Base-by-base conservation (phyloP, 2,797 vertebrate genomes). In the Australoheros facetus region DNA sequence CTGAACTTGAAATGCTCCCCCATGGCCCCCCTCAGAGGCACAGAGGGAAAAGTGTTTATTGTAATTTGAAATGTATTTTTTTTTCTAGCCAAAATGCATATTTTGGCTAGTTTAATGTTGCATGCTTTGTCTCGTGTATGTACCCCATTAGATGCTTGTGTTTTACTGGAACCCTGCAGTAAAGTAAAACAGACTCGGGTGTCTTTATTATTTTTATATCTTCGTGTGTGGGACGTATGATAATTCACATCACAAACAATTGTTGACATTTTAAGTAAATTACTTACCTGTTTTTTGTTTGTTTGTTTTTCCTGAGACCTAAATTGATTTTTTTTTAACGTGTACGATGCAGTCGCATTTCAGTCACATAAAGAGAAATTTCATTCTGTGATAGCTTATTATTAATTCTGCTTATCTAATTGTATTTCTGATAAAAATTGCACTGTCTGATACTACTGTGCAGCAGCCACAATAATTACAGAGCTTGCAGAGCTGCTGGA, bases 341-440 rank as follows among this genome's bases (percentile, higher is more conserved):
- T 48, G 45, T 13, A 21, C 14, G 2, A 1, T 14, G 45, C 14
- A 16, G 16, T 37, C 51, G 28, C 45, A 30, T 32, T n/a, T 75
- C 71, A 45, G 17, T 51, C 32, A 19, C 7, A 13, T 71, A 32
- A 62, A 74, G 6, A 56, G 4, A 66, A 42, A 14, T 9, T 2
- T 37, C 48, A 14, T 42, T 6, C 1, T 73, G 39, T 71, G 62
- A 56, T 60, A 77, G 57, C 48, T 71, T 23, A 26, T 58, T 77
- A n/a, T 58, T 79, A n/a, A 17, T 71, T 56, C 11, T 39, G 39
- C 30, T 51, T 70, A 73, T 78, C 70, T 8, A 28, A 37, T 37
- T 34, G 34, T 21, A 7, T 56, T 57, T 42, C 54, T 69, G 56
- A 42, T 42, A 37, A 37, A 37, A 80, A 72, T 70, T 37, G 2